These are phyloP conservation scores for Parus major DNA, from an alignment of 2,113 vertebrate genomes.

Conservation along the genomic window DNA sequence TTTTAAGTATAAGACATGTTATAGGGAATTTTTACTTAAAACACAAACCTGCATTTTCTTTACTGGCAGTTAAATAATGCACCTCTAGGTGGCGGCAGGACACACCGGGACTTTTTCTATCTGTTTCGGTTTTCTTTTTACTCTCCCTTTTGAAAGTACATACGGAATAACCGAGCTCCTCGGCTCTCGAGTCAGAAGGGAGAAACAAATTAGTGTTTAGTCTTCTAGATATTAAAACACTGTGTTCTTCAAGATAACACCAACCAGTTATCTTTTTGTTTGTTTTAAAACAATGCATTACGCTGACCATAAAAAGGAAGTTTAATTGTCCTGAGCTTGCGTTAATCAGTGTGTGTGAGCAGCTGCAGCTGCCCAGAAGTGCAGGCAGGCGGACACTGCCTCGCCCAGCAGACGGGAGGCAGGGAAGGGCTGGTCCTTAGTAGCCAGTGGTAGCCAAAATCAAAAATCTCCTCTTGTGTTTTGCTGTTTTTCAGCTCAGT, in stretches of 20 bases:
- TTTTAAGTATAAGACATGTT: background rate
- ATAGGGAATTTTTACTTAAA: background rate
- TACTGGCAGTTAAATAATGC: background rate
- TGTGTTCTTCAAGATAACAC: background rate
- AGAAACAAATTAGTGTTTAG: background rate
- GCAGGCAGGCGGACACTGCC: rapidly evolving
- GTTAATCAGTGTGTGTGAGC: no score
- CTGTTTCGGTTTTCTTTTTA: background rate
- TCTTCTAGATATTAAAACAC: background rate
- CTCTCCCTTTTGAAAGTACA: background rate
- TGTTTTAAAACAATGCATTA: background rate
- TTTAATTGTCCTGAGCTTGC: rapidly evolving
- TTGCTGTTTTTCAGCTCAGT: background rate
- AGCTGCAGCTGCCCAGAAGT: background rate
- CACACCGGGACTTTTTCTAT: background rate
- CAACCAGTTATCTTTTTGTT: background rate
- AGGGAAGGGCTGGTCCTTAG: background rate
- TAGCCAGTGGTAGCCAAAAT: background rate
- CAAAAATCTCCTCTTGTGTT: background rate
- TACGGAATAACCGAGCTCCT: background rate
- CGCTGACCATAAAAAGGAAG: background rate
- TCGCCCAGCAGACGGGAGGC: rapidly evolving
- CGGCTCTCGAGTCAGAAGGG: background rate
- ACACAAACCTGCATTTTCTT: background rate
- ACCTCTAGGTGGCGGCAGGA: constrained; percentile 11